Evolutionary conservation across 1,140 invertebrate species (phyloP).

Genomic region (Heliconius nattereri): DNA sequence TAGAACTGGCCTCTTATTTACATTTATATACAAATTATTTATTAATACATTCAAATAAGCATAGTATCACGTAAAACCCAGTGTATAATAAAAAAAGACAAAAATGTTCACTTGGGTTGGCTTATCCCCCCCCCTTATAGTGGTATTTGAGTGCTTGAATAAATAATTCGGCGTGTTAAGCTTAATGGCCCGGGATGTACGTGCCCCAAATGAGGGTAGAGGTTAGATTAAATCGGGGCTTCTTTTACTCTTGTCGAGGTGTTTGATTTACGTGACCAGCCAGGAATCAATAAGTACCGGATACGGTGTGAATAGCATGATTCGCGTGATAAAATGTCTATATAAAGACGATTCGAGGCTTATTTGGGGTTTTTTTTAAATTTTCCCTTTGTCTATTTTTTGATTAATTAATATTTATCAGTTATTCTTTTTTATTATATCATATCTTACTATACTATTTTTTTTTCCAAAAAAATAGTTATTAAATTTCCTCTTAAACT

Average conservation of each 20-base stretch:
- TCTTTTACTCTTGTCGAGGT: slow-evolving; percentile 29
- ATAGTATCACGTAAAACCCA: neutral
- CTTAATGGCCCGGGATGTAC: slow-evolving; percentile 48
- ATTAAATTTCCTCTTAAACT: too few species aligned
- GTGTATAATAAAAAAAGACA: slow-evolving; percentile 13
- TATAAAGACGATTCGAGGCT: neutral
- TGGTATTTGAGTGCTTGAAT: slow-evolving; percentile 47
- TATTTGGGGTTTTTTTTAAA: neutral
- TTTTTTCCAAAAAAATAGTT: too few species aligned
- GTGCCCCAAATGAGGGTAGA: slow-evolving; percentile 45
- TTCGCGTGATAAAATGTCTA: neutral
- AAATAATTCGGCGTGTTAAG: slow-evolving; percentile 54
- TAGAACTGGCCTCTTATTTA: neutral
- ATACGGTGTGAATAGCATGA: neutral
- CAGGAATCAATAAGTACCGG: neutral
- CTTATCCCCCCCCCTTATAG: slow-evolving; percentile 27
- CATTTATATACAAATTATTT: neutral
- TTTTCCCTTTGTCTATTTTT: neutral
- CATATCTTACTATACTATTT: too few species aligned
- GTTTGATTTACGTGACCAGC: slow-evolving; percentile 29
- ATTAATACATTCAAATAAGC: neutral
- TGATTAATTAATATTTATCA: too few species aligned
- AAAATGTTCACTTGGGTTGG: slow-evolving; percentile 16
- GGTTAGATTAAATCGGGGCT: slow-evolving; percentile 27
- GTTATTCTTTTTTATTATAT: too few species aligned